Conservation (phyloP, 2,113 vertebrate species). For the Halichoerus grypus region DNA sequence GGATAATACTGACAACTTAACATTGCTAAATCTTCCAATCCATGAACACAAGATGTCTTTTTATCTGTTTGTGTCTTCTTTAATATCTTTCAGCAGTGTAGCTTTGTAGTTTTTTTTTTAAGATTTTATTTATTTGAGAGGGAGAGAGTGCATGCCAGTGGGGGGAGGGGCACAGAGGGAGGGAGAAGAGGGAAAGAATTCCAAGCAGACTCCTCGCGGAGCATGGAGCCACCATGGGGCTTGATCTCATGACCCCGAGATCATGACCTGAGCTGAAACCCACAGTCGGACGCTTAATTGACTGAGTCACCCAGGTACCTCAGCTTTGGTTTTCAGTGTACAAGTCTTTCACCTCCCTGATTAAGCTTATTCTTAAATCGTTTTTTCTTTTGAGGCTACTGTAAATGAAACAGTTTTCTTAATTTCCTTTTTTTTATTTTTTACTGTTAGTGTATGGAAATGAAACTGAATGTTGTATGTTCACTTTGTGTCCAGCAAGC, state of each 20-base stretch:
- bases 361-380: not conserved
- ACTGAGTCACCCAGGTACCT: not conserved
- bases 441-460: not conserved
- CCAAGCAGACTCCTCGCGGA: not conserved
- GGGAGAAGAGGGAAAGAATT: not conserved
- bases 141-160: not conserved
- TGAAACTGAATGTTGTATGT: not conserved
- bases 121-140: not conserved
- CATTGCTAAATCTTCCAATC: not conserved
- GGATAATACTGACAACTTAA: not conserved
- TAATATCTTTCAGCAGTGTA: not conserved
- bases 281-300: not conserved
- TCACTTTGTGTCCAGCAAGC: not conserved
- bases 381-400: not conserved
- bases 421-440: not conserved
- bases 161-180: not conserved
- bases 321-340: not conserved
- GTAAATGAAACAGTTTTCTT: not conserved
- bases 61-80: not conserved
- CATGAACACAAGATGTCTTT: not conserved
- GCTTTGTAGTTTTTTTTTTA: not conserved
- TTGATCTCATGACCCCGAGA: not conserved
- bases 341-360: not conserved
- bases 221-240: not conserved
- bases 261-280: not conserved